These are phyloP conservation scores for Acromyrmex heyeri DNA, from an alignment of 1,140 invertebrate genomes.

Conservation along the genomic window DNA sequence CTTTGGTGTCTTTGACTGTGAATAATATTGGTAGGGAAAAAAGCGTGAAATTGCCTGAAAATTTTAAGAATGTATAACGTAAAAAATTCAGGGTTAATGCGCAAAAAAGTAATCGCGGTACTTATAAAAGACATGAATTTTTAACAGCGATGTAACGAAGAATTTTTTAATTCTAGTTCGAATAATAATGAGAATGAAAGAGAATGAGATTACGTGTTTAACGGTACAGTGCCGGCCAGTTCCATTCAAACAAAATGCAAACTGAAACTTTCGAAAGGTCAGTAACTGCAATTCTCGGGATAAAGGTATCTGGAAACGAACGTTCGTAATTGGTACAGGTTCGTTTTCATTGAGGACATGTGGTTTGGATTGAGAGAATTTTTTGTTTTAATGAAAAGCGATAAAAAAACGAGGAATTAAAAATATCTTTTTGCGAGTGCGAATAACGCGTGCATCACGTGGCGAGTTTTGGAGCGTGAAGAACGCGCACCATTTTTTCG, in stretches of 20 bases:
- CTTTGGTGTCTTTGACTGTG: background rate
- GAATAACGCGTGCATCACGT: constrained; percentile 49
- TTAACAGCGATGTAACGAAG: background rate
- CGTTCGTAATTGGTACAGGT: background rate
- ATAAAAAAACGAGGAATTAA: background rate
- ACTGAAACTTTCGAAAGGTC: background rate
- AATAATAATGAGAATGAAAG: background rate
- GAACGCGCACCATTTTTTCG: constrained; percentile 40
- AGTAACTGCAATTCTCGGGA: background rate
- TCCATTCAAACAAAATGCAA: constrained; percentile 6
- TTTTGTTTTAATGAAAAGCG: background rate
- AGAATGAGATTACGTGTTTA: constrained; percentile 2
- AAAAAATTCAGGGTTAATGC: background rate
- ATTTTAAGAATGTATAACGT: background rate
- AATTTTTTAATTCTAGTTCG: background rate
- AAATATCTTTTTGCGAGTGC: constrained; percentile 9
- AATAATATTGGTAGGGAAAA: background rate
- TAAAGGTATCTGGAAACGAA: constrained; percentile 17
- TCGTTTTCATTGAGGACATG: background rate
- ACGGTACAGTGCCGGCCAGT: background rate
- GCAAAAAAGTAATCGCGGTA: background rate
- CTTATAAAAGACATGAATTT: background rate
- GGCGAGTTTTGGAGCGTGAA: constrained; percentile 41
- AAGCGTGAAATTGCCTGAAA: background rate
- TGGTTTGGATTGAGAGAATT: background rate